Conservation (phyloP, 2,113 vertebrate genomes). For the Neodontobutis hainanensis region DNA sequence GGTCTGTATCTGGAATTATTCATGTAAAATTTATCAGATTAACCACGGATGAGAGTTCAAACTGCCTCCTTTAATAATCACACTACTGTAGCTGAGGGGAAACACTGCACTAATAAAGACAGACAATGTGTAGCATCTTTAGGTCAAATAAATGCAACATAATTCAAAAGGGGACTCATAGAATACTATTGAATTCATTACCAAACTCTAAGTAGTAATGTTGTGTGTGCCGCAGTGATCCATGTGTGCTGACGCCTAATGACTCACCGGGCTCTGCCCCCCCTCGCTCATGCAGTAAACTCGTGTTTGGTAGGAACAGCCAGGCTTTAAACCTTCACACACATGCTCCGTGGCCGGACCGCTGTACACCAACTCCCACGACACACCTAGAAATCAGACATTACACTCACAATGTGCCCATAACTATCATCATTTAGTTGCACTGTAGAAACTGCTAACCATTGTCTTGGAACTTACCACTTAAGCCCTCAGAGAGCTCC, state of each 20-base stretch:
- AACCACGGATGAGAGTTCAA: conserved; percentile 18
- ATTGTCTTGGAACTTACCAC: conserved; percentile 75
- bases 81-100: conserved; percentile 4
- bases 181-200: conserved; percentile 2
- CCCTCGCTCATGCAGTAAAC: conserved; percentile 92
- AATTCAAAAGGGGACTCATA: too few species aligned
- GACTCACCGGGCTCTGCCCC: conserved; percentile 92
- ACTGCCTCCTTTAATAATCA: not conserved
- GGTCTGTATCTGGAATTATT: conserved; percentile 38
- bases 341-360: conserved; percentile 87
- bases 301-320: conserved; percentile 86
- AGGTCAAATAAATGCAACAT: not conserved
- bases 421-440: too few species aligned
- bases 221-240: not conserved
- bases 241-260: conserved; percentile 23
- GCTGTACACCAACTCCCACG: conserved; percentile 90
- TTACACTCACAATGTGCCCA: too few species aligned
- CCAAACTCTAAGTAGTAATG: conserved; percentile 20
- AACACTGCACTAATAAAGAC: not conserved
- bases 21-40: conserved; percentile 40
- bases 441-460: not conserved
- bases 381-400: conserved; percentile 78
- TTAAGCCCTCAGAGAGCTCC: conserved; percentile 88
- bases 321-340: conserved; percentile 91
- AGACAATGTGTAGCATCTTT: not conserved